Evolutionary conservation across 2,797 vertebrate species (phyloP), one percentile per base, ranked within the genome.

Genomic region (Macroramphosus scolopax): DNA sequence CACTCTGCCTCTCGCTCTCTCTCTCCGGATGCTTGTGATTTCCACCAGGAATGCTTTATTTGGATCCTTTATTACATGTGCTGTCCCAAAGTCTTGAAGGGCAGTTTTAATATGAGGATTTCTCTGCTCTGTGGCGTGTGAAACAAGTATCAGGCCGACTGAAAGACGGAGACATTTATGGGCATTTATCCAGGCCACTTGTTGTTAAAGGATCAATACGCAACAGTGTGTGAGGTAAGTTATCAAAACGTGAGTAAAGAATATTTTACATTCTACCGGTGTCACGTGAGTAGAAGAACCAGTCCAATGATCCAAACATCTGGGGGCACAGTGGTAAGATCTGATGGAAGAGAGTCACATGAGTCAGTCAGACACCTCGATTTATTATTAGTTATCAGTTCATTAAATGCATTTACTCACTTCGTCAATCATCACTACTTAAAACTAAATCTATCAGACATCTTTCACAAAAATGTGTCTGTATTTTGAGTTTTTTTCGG

Each of bases 41-140:
- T 89, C 88, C 88, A 83, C 80, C 56, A 88, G 89, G 87, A 88
- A 72, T 55, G 72, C 78, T 88, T 89, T 88, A 88, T 89, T 86
- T 76, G 69, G 72, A 74, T 82, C 75, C 81, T 90, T 90, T 88
- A 88, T 88, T 86, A 83, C 83, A 73, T 17, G 62, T 61, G 75
- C 80, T 83, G 83, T 89, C 86, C 78, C 64, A 60, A 78, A 79
- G 87, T 87, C 82, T 81, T 89, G 83, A 87, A 83, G 83, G 86
- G 80, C 73, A 16, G 69, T 81, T 90, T 91, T 91, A 90, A 89
- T 87, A 87, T 82, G 70, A 79, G 73, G 61, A 77, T 76, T 72
- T 75, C 72, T 76, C 68, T 64, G 80, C 72, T 73, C 70, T 70
- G 73, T 51, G 59, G 79, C 44, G 52, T 77, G 79, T 83, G 75